These are phyloP conservation scores for Orientallactaga bullata DNA, from an alignment of 2,113 vertebrate species.

Conservation along the genomic window DNA sequence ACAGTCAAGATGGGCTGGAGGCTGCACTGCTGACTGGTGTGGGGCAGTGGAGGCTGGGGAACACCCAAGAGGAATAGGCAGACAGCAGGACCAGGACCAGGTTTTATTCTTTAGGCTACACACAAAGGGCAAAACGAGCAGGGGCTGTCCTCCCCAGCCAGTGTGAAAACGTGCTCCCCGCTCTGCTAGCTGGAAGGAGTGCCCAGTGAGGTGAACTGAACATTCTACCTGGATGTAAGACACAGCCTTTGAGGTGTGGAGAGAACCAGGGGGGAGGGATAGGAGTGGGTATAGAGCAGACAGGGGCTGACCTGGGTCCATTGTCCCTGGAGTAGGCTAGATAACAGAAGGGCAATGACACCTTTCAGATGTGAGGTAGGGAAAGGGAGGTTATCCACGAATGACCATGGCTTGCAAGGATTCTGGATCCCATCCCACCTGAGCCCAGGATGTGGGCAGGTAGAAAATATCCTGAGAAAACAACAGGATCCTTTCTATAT, in stretches of 20 bases:
- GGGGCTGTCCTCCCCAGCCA: background rate
- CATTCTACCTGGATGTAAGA: conserved; percentile 60
- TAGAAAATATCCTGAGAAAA: background rate
- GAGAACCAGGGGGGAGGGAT: background rate
- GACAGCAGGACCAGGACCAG: conserved; percentile 6
- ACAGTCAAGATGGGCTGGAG: conserved; percentile 81
- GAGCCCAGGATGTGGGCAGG: background rate
- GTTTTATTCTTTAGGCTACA: background rate
- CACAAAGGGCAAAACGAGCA: background rate
- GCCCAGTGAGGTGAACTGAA: conserved; percentile 75
- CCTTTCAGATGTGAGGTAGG: background rate
- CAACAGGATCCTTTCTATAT: background rate
- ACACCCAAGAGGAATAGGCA: conserved; percentile 73
- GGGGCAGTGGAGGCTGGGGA: conserved; percentile 67
- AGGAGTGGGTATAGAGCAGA: background rate
- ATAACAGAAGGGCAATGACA: background rate
- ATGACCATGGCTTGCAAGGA: background rate
- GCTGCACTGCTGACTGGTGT: conserved; percentile 66
- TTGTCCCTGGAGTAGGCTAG: too few species aligned
- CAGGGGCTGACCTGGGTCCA: background rate
- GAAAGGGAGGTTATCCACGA: background rate
- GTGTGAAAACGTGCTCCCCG: conserved; percentile 69
- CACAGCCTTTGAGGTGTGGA: conserved; percentile 47
- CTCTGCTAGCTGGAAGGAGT: conserved; percentile 75
- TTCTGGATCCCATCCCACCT: background rate